phyloP scores from a whole-genome alignment of 2,888 invertebrate species.

The Torymus aiolomorphi region DNA sequence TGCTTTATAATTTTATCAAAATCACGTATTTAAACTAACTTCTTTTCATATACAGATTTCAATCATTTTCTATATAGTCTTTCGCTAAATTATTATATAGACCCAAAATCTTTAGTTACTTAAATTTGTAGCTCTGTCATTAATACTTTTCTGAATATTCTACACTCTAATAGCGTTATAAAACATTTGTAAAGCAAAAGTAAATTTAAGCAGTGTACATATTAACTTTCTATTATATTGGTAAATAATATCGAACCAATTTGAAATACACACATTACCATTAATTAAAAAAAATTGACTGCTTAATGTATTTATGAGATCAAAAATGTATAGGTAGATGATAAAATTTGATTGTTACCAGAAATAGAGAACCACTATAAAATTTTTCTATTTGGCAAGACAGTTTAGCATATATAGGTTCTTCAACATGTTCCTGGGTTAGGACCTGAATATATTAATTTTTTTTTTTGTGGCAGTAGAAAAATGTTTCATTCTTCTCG shows the following conservation, averaged over 20 bases:
- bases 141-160: slow-evolving; percentile 35
- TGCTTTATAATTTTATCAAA: slow-evolving; percentile 21
- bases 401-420: neutral
- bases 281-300: slow-evolving; percentile 21
- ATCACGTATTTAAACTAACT: neutral
- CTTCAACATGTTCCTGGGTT: slow-evolving; percentile 20
- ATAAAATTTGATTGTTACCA: slow-evolving; percentile 27
- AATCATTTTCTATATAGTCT: neutral
- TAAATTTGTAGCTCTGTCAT: slow-evolving; percentile 5
- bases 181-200: slow-evolving; percentile 32
- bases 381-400: slow-evolving; percentile 48
- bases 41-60: slow-evolving; percentile 25
- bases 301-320: slow-evolving; percentile 38
- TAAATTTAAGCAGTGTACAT: slow-evolving; percentile 27
- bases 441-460: slow-evolving; percentile 12
- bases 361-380: slow-evolving; percentile 20
- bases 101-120: slow-evolving; percentile 28
- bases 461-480: slow-evolving; percentile 41
- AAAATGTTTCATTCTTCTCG: slow-evolving; percentile 41
- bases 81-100: slow-evolving; percentile 12
- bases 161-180: slow-evolving; percentile 24
- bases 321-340: slow-evolving; percentile 32
- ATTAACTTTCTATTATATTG: slow-evolving; percentile 10
- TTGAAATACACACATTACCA: slow-evolving; percentile 24
- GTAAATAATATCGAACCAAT: neutral